phyloP scores from a whole-genome alignment of 23 tunicate species.

The Trididemnum clinides region DNA sequence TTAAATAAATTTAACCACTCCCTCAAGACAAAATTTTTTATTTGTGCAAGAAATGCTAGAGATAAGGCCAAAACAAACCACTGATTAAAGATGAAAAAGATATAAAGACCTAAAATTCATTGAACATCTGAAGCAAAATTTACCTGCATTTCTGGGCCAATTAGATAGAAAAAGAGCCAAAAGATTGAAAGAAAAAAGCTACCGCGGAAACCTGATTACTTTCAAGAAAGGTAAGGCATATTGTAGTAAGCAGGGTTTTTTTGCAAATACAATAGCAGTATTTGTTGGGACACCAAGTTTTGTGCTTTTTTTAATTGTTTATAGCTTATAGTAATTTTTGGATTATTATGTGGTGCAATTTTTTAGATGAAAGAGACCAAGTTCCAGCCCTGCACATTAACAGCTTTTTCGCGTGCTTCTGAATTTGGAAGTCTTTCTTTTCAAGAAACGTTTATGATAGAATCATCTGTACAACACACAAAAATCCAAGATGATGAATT shows the following conservation, averaged over 20 bases:
- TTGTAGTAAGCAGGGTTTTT: neutral
- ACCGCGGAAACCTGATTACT: neutral
- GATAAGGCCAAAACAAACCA: neutral
- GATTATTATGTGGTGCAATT: too few species aligned
- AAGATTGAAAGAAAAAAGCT: neutral
- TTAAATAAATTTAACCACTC: neutral
- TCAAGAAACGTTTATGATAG: neutral
- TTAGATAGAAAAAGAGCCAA: neutral
- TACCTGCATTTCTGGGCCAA: slow-evolving; percentile 3
- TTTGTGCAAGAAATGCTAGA: neutral
- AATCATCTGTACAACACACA: neutral
- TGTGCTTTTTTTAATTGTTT: too few species aligned
- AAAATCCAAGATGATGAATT: neutral
- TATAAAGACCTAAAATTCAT: neutral
- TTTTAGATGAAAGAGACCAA: neutral
- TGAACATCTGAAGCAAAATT: neutral
- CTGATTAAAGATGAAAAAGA: neutral
- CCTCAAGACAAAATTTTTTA: neutral
- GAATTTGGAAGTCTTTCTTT: neutral
- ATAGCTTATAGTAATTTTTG: too few species aligned
- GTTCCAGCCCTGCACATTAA: neutral
- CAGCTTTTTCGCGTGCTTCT: neutral
- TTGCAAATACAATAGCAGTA: too few species aligned
- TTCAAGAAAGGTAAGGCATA: neutral
- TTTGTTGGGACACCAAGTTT: too few species aligned